Evolutionary conservation across 2,113 vertebrate genomes (phyloP), one percentile per base, ranked within the genome.

Genomic region (Catharus bicknelli): DNA sequence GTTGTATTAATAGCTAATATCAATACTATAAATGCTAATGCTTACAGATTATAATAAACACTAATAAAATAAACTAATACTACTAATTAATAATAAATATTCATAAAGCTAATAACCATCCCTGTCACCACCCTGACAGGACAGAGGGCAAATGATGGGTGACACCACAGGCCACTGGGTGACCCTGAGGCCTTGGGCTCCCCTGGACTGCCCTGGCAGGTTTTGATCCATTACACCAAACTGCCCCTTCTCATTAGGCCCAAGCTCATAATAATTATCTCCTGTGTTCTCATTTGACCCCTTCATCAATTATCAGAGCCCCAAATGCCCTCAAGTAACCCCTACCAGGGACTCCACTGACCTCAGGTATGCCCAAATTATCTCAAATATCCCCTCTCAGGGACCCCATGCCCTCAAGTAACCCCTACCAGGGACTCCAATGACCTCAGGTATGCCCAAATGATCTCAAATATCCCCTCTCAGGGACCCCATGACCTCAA

Each of bases 191-290:
- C 55, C 43, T 25, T 25, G 30, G n/a, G 7, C 5, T 29, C 16
- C 32, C 22, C 27, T 16, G 15, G 12, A 25, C 15, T 7, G 21
- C 20, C 29, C 13, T 7, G 43, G 20, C 10, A 58, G 16, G 8
- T 40, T 67, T 43, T 42, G 53, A 26, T 25, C 25, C 22, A 18
- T 29, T 7, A 25, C 42, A 38, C 2, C 34, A 10, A 22, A 5
- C 1, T 4, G 22, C 0, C 4, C 21, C 19, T 38, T 11, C 34
- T 50, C 34, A 13, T 13, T 20, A 18, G 19, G n/a, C 13, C 18
- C 1, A 0, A 45, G 15, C 1, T 58, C 34, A 7, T 30, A 19
- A 4, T 47, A 42, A 53, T 42, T n/a, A 21, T 53, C n/a, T 8
- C 3, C 4, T 17, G 11, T 17, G 11, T 3, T 57, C 36, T 45